A percentile compares a stretch with the other conserved stretches of the same genome.
Conservation (phyloP, 2,888 invertebrate species). For the Caenorhabditis wallacei region DNA sequence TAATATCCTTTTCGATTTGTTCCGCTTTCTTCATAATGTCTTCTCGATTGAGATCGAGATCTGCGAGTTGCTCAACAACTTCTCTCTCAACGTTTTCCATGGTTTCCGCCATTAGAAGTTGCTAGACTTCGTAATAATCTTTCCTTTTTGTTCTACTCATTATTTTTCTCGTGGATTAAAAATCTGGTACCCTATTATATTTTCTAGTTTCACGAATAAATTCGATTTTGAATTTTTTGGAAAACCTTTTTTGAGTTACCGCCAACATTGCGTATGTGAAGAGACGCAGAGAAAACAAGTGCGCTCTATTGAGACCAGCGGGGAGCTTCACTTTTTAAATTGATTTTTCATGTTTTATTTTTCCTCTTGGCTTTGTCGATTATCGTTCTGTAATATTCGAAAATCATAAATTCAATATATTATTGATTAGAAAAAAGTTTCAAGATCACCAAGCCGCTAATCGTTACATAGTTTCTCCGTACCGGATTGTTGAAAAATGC, state of each 20-base stretch:
- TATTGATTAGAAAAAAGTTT: too few species aligned
- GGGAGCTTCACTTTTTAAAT: slow-evolving; percentile 4
- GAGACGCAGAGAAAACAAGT: slow-evolving; percentile 32
- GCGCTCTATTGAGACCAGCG: slow-evolving; percentile 25
- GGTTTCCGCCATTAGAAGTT: slow-evolving; percentile 16
- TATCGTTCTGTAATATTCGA: too few species aligned
- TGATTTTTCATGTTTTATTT: neutral
- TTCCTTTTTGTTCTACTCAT: neutral
- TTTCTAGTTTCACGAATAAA: too few species aligned
- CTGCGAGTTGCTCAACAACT: slow-evolving; percentile 8
- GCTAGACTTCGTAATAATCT: too few species aligned
- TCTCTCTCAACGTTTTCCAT: slow-evolving; percentile 24
- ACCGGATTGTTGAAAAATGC: too few species aligned
- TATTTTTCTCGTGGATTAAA: neutral
- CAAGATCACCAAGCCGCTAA: too few species aligned
- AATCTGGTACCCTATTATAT: neutral
- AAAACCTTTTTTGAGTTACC: too few species aligned
- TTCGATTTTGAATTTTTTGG: too few species aligned
- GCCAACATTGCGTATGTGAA: too few species aligned
- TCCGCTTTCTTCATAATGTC: slow-evolving; percentile 18
- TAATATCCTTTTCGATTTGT: slow-evolving; percentile 47
- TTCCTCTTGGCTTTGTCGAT: neutral
- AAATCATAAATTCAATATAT: too few species aligned
- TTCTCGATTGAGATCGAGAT: slow-evolving; percentile 23
- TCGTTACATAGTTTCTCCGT: too few species aligned